Evolutionary conservation across 1,140 invertebrate genomes (phyloP).

Genomic region (Trichonephila inaurata): DNA sequence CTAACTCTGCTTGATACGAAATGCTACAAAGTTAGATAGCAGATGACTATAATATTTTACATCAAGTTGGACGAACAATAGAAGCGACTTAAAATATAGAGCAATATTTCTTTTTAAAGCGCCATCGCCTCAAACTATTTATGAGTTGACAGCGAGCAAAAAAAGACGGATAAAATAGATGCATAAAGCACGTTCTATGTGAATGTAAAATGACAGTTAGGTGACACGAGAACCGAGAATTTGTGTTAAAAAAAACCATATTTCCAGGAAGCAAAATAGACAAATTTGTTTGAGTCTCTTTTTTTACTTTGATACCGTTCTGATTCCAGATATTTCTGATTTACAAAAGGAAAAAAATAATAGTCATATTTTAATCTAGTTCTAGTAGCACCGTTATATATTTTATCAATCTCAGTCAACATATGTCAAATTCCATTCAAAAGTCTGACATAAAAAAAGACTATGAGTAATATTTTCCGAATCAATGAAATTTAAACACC

Average conservation of each 20-base stretch:
- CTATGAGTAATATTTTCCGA: no score
- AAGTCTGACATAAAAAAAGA: no score
- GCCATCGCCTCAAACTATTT: not conserved
- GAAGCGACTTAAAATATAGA: not conserved
- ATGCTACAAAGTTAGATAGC: not conserved
- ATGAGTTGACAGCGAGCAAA: not conserved
- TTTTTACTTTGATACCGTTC: not conserved
- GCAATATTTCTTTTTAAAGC: not conserved
- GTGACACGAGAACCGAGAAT: not conserved
- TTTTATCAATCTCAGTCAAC: no score
- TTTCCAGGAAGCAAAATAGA: not conserved
- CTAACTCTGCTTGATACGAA: not conserved
- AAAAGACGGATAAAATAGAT: not conserved
- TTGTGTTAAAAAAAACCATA: not conserved
- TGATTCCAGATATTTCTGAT: no score
- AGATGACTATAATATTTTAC: not conserved
- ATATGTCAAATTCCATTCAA: no score
- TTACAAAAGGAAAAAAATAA: no score
- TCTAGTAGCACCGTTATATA: no score
- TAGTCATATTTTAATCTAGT: no score
- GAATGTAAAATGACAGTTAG: not conserved
- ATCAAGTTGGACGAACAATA: not conserved
- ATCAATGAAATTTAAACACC: no score
- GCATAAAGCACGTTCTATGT: not conserved
- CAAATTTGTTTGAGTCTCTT: not conserved